phyloP scores from a whole-genome alignment of 2,113 vertebrate species.

The Synodontis membranacea region DNA sequence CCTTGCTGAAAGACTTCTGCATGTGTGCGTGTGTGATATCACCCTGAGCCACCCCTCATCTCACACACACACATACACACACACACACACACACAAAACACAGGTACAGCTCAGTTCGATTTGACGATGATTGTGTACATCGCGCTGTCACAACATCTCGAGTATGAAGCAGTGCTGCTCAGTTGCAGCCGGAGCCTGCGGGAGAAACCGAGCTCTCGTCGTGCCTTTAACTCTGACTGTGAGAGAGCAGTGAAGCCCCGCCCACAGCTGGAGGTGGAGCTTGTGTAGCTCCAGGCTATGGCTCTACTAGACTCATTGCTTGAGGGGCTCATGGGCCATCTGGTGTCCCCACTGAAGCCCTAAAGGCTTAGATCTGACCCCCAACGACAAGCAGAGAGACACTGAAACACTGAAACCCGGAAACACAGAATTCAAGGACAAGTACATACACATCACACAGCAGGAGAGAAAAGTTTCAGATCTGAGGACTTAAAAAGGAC shows the following conservation, averaged over 20 bases:
- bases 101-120: constrained; percentile 61
- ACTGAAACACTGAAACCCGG: neutral
- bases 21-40: constrained; percentile 55
- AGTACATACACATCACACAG: constrained; percentile 9
- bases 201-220: constrained; percentile 4
- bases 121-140: constrained; percentile 74
- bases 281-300: constrained; percentile 53
- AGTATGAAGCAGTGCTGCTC: constrained; percentile 70
- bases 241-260: constrained; percentile 73
- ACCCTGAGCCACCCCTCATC: constrained; percentile 62
- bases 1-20: constrained; percentile 72
- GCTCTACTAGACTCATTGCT: constrained; percentile 54
- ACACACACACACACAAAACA: constrained; percentile 48
- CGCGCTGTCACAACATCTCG: constrained; percentile 73
- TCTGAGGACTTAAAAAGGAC: neutral
- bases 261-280: constrained; percentile 58
- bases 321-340: constrained; percentile 65
- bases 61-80: constrained; percentile 60
- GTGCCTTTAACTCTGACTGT: constrained; percentile 67
- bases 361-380: constrained; percentile 28
- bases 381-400: constrained; percentile 3
- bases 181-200: constrained; percentile 54
- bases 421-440: constrained; percentile 22
- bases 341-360: constrained; percentile 64
- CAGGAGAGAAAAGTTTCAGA: neutral